Conservation (phyloP, 2,113 vertebrate species). For the Lasiurus borealis region DNA sequence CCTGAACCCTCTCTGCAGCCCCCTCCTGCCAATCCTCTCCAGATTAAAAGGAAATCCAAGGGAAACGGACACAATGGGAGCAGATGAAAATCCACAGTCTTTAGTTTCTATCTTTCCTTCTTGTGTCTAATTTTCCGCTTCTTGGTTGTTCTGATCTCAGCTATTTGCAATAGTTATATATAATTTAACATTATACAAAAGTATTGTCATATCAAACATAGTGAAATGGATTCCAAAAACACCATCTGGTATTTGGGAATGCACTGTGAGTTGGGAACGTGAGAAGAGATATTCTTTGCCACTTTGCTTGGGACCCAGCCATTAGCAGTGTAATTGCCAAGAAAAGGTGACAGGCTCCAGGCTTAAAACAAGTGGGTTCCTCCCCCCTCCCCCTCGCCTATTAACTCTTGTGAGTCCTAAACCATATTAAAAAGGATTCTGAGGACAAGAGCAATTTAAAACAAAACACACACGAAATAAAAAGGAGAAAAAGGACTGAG, state of each 20-base stretch:
- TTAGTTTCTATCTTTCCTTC: constrained; percentile 85
- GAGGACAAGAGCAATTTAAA: constrained; percentile 72
- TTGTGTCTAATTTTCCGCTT: constrained; percentile 88
- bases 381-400: constrained; percentile 76
- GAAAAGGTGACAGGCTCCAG: constrained; percentile 96
- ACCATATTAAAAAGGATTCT: constrained; percentile 77
- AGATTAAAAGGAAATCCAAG: constrained; percentile 86
- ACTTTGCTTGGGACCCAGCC: constrained; percentile 96
- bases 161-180: constrained; percentile 92
- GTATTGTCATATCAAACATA: constrained; percentile 94
- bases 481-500: constrained; percentile 49
- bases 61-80: constrained; percentile 81
- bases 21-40: constrained; percentile 85
- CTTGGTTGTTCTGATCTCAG: constrained; percentile 87
- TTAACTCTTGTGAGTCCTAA: constrained; percentile 90
- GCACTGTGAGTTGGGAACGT: constrained; percentile 92
- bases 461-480: constrained; percentile 48
- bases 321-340: constrained; percentile 95
- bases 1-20: background rate
- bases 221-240: constrained; percentile 97
- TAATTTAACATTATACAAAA: constrained; percentile 94
- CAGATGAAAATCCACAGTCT: constrained; percentile 84
- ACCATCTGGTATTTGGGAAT: constrained; percentile 97
- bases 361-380: constrained; percentile 87
- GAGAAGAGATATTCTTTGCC: constrained; percentile 94